Evolutionary conservation across 1,140 invertebrate species (phyloP).

Genomic region (Ips typographus): DNA sequence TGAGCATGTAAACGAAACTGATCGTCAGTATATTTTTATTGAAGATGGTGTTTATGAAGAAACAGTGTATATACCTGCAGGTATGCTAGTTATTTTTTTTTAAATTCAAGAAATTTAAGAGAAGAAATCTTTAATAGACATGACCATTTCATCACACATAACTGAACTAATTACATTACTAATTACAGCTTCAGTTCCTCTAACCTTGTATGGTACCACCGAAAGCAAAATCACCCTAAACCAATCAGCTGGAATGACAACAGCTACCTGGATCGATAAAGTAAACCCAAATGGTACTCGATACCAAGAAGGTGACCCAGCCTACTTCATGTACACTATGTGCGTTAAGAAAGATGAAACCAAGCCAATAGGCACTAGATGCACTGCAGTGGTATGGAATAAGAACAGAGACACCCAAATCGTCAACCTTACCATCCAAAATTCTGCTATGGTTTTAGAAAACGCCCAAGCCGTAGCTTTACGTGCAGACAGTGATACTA

Average conservation of each 20-base stretch:
- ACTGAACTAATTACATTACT: background rate
- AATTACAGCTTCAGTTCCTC: conserved; percentile 1
- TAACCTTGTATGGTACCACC: conserved; percentile 4
- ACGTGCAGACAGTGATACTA: background rate
- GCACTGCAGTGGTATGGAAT: conserved; percentile 2
- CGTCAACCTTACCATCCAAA: conserved; percentile 9
- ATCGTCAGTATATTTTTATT: background rate
- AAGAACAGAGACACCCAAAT: background rate
- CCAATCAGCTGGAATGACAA: conserved; percentile 1
- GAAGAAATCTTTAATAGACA: too few relatives aligned
- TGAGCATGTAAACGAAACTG: background rate
- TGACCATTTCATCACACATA: too few relatives aligned
- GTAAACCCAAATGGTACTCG: conserved; percentile 16
- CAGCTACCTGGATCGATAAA: background rate
- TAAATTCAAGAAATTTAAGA: too few relatives aligned
- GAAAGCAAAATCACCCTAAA: background rate
- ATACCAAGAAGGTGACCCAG: conserved; percentile 13
- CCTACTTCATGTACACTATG: conserved; percentile 6
- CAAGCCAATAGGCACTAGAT: conserved; percentile 4
- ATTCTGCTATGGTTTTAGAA: background rate
- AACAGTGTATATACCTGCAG: conserved; percentile 2
- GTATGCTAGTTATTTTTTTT: background rate
- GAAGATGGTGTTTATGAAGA: background rate
- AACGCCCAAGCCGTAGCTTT: background rate
- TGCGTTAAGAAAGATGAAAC: conserved; percentile 1